A percentile compares a stretch with the other conserved stretches of the same genome.
Conservation (phyloP, 2,888 invertebrate genomes). For the Trichopria drosophilae region DNA sequence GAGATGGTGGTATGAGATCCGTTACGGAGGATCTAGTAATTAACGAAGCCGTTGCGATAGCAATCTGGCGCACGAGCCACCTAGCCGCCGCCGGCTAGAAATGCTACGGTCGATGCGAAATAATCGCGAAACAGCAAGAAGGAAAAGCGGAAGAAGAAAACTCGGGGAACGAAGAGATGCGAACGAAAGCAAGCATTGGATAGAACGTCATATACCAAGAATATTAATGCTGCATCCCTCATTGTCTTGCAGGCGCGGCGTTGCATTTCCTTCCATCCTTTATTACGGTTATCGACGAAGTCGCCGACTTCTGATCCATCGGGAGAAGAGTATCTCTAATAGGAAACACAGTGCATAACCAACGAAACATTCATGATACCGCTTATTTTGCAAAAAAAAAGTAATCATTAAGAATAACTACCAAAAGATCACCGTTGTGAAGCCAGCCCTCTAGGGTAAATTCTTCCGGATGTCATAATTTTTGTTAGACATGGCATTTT, state of each 20-base stretch:
- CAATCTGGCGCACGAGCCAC: conserved; percentile 49
- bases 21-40: conserved; percentile 47
- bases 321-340: too few relatives aligned
- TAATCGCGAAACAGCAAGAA: conserved; percentile 7
- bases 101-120: conserved; percentile 7
- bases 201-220: conserved; percentile 41
- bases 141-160: background rate
- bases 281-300: conserved; percentile 28
- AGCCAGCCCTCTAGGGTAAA: too few relatives aligned
- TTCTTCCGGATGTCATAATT: too few relatives aligned
- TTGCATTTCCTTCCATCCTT: conserved; percentile 31
- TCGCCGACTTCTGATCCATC: too few relatives aligned
- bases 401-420: too few relatives aligned
- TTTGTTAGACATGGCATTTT: too few relatives aligned
- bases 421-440: too few relatives aligned
- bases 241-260: conserved; percentile 41
- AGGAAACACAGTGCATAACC: too few relatives aligned
- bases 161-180: conserved; percentile 7
- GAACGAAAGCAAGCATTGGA: background rate
- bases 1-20: conserved; percentile 7
- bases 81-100: conserved; percentile 35
- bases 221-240: conserved; percentile 48
- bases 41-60: conserved; percentile 53
- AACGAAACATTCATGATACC: too few relatives aligned
- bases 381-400: too few relatives aligned